Percentiles rank a stretch among this genome's conserved stretches.
Conservation (phyloP, 2,113 vertebrate genomes). For the Silurus meridionalis region DNA sequence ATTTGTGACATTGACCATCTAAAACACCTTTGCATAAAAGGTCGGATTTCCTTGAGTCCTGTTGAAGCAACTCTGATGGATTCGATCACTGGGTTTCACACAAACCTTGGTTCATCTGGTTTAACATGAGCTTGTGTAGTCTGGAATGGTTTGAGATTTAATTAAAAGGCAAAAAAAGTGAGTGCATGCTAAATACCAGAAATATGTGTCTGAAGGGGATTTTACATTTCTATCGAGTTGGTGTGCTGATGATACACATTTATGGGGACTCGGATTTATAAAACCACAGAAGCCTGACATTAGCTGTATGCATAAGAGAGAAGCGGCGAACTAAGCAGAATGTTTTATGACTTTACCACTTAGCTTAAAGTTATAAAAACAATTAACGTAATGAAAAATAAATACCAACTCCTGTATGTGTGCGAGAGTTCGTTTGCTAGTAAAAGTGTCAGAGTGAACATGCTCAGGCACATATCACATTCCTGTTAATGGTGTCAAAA, state of each 20-base stretch:
- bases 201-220: neutral
- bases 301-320: neutral
- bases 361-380: neutral
- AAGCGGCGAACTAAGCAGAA: neutral
- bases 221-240: neutral
- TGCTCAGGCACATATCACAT: slow-evolving; percentile 3
- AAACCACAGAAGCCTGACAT: neutral
- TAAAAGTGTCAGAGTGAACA: slow-evolving; percentile 14
- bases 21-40: neutral
- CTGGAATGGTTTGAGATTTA: neutral
- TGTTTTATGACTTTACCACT: no score
- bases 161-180: no score
- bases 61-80: neutral
- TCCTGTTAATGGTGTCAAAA: neutral
- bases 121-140: neutral
- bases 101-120: neutral
- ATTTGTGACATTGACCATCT: neutral
- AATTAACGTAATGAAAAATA: neutral
- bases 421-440: neutral
- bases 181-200: no score
- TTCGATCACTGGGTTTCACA: neutral
- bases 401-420: neutral
- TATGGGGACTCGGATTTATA: neutral
- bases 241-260: neutral
- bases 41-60: neutral